phyloP scores from a whole-genome alignment of 2,797 vertebrate species.

The Schizopygopsis pylzovi region DNA sequence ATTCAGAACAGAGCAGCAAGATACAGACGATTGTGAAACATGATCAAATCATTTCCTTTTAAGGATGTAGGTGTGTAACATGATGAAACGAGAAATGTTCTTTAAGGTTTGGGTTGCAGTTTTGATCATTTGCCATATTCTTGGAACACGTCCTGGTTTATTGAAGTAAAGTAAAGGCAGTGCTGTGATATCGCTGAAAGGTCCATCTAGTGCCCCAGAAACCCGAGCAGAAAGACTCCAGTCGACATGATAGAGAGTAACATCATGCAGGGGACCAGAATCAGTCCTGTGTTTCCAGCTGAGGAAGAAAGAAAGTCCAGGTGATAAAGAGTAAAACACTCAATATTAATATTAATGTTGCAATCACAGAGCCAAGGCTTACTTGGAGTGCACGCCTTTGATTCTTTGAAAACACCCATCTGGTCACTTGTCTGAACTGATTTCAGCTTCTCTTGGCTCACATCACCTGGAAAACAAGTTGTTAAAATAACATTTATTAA shows the following conservation, averaged over 20 bases:
- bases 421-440: conserved; percentile 68
- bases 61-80: too few relatives aligned
- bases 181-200: background rate
- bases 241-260: background rate
- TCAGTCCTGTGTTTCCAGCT: conserved; percentile 38
- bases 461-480: conserved; percentile 66
- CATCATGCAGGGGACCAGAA: conserved; percentile 7
- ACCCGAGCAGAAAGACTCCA: conserved; percentile 13
- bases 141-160: background rate
- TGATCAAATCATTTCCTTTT: too few relatives aligned
- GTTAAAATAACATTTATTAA: background rate
- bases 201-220: background rate
- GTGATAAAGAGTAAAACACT: background rate
- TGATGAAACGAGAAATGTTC: too few relatives aligned
- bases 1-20: background rate
- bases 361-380: conserved; percentile 57
- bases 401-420: conserved; percentile 75
- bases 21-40: background rate
- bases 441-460: conserved; percentile 62
- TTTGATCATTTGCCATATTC: background rate
- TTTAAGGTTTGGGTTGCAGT: background rate
- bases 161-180: background rate
- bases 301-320: background rate
- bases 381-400: conserved; percentile 65
- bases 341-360: background rate